Evolutionary conservation across 64 coral and sea anemone species (phyloP).

Genomic region (Montipora efflorescens): DNA sequence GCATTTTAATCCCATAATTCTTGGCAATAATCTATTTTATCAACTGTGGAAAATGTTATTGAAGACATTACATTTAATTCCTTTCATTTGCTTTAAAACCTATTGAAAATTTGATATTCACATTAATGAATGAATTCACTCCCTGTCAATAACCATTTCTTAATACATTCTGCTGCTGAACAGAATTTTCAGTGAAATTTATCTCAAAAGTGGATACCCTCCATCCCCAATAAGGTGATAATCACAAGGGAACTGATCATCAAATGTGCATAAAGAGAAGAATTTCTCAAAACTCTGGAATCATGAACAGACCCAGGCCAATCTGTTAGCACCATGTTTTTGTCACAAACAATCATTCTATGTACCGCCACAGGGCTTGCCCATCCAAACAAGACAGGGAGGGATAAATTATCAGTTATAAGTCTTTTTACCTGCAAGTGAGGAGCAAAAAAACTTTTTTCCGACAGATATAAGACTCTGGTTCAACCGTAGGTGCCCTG

Average conservation of each 20-base stretch:
- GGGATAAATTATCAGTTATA: background rate
- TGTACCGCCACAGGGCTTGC: background rate
- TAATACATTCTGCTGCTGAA: no score
- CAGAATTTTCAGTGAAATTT: background rate
- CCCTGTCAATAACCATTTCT: no score
- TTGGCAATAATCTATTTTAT: no score
- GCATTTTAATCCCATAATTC: no score
- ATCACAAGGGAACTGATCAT: constrained; percentile 11
- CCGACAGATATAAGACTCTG: background rate
- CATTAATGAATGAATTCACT: no score
- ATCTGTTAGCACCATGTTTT: constrained; percentile 10
- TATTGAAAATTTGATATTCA: no score
- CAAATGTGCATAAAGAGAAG: constrained; percentile 17
- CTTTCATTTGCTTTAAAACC: no score
- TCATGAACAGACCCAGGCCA: background rate
- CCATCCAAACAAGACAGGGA: background rate
- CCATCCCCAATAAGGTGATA: constrained; percentile 49
- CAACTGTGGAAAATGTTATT: no score
- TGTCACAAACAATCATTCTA: constrained; percentile 3
- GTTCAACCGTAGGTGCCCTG: constrained; percentile 26
- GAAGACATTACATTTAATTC: no score
- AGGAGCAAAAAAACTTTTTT: background rate
- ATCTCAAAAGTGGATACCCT: constrained; percentile 42
- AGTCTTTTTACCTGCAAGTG: background rate
- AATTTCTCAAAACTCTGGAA: constrained; percentile 24